Percentiles rank a stretch among this genome's conserved stretches.
Evolutionary conservation across 2,888 invertebrate genomes (phyloP).

Genomic region (Crocallis elinguaria): DNA sequence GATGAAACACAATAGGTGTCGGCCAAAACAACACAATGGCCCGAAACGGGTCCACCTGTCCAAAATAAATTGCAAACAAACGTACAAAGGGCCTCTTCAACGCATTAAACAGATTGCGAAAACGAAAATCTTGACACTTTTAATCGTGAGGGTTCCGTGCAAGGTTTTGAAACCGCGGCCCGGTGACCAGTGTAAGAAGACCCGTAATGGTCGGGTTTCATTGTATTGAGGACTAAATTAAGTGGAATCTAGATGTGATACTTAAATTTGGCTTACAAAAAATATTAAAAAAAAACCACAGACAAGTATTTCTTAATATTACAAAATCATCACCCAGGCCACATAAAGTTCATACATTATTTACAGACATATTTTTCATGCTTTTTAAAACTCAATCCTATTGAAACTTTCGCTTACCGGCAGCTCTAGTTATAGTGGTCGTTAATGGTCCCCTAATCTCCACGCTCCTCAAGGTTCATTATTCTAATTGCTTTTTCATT

Average conservation of each 20-base stretch:
- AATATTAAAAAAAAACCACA: too few species aligned
- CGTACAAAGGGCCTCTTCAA: constrained; percentile 58
- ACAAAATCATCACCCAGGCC: too few species aligned
- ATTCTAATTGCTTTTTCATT: constrained; percentile 72
- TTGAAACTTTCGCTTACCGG: not conserved
- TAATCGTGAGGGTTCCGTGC: constrained; percentile 40
- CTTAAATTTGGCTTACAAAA: too few species aligned
- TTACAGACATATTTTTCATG: too few species aligned
- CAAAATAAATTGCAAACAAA: constrained; percentile 54
- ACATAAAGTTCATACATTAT: too few species aligned
- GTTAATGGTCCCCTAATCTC: constrained; percentile 39
- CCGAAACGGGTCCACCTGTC: constrained; percentile 45
- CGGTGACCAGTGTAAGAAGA: constrained; percentile 31
- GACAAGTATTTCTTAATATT: too few species aligned
- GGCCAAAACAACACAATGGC: constrained; percentile 29
- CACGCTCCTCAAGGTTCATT: constrained; percentile 73
- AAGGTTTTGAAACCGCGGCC: constrained; percentile 15
- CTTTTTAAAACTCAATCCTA: too few species aligned
- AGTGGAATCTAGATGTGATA: too few species aligned
- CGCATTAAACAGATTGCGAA: constrained; percentile 73
- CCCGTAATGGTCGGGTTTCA: too few species aligned
- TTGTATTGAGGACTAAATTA: too few species aligned
- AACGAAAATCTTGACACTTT: constrained; percentile 60
- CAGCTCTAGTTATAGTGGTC: constrained; percentile 42
- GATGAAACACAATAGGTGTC: constrained; percentile 32